Conservation (phyloP, 2,797 vertebrate species). For the Sebastiscus tertius region DNA sequence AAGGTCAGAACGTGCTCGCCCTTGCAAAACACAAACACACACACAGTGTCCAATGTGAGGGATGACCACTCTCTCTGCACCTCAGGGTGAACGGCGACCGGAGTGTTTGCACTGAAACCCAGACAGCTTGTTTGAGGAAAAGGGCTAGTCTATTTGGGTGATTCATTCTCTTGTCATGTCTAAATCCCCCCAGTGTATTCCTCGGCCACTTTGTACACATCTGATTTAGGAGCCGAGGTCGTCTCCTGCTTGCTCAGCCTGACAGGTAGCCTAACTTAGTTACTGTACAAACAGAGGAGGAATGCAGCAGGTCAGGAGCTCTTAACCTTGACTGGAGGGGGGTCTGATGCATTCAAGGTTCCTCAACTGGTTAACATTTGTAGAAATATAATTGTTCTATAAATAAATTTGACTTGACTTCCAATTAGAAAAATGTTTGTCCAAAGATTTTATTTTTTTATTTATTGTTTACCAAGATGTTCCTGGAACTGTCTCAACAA, state of each 20-base stretch:
- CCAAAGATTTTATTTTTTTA: neutral
- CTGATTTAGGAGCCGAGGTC: constrained; percentile 61
- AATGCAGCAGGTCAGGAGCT: constrained; percentile 47
- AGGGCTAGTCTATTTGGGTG: constrained; percentile 35
- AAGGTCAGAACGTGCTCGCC: constrained; percentile 29
- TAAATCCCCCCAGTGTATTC: constrained; percentile 44
- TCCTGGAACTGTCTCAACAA: neutral
- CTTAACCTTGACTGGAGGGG: constrained; percentile 23
- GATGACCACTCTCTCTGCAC: constrained; percentile 31
- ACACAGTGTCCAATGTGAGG: constrained; percentile 53
- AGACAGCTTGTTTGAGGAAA: constrained; percentile 52
- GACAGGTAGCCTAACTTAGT: constrained; percentile 49
- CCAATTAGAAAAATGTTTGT: neutral
- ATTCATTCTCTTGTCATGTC: constrained; percentile 68
- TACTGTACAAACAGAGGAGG: constrained; percentile 63
- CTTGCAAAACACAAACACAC: constrained; percentile 43
- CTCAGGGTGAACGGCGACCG: constrained; percentile 37
- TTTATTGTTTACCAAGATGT: constrained; percentile 6
- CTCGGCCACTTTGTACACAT: constrained; percentile 38
- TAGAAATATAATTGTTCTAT: neutral
- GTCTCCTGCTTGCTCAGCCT: constrained; percentile 29
- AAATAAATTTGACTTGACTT: neutral
- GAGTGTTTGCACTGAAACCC: constrained; percentile 55
- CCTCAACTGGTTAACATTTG: neutral
- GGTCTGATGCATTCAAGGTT: neutral